Conservation (phyloP, 2,113 vertebrate species). For the Emydocephalus ijimae region DNA sequence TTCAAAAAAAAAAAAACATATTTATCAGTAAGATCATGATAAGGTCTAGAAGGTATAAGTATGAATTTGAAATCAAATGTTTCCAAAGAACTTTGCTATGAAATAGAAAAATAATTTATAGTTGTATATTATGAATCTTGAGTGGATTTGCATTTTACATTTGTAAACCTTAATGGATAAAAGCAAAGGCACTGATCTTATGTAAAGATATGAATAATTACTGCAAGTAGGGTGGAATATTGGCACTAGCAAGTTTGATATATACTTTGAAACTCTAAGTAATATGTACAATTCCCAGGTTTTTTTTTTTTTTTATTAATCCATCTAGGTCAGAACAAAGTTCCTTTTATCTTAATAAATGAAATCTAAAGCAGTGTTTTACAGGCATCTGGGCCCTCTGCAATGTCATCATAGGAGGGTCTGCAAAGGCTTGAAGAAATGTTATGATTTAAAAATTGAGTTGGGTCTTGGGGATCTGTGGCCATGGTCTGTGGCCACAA, state of each 20-base stretch:
- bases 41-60: conserved; percentile 13
- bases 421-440: neutral
- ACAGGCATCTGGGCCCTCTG: neutral
- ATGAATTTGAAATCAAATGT: neutral
- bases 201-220: neutral
- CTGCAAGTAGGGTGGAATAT: neutral
- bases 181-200: neutral
- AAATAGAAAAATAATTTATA: neutral
- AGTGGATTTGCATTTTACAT: neutral
- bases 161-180: neutral
- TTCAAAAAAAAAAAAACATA: neutral
- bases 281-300: neutral
- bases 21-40: conserved; percentile 8
- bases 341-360: neutral
- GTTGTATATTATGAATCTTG: neutral
- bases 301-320: neutral
- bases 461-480: neutral
- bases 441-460: neutral
- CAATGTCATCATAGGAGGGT: neutral
- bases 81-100: neutral
- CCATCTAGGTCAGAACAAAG: neutral
- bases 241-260: no score
- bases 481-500: neutral
- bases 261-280: neutral
- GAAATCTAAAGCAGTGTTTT: neutral